A percentile compares a stretch with the other conserved stretches of the same genome.
phyloP scores from a whole-genome alignment of 2,888 invertebrate species.

The Oxyscelio sp. region DNA sequence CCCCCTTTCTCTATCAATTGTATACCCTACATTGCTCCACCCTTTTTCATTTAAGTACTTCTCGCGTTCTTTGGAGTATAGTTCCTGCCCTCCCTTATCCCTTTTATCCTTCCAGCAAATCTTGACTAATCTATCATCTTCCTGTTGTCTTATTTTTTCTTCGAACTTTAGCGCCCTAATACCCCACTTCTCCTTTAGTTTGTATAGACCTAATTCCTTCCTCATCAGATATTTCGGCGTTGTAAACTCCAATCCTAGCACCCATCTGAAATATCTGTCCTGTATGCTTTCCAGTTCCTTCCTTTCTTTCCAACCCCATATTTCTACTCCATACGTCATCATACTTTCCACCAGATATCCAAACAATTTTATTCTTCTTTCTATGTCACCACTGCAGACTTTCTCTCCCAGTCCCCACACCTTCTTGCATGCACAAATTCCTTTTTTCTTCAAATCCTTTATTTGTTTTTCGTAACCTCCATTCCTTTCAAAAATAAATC shows the following conservation, averaged over 20 bases:
- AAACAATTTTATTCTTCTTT: slow-evolving; percentile 37
- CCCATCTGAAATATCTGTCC: slow-evolving; percentile 29
- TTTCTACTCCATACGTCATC: slow-evolving; percentile 4
- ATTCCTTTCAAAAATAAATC: slow-evolving; percentile 13
- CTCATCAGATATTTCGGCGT: slow-evolving; percentile 29
- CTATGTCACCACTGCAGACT: slow-evolving; percentile 29
- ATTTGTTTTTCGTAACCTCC: slow-evolving; percentile 29
- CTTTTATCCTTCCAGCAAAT: slow-evolving; percentile 20
- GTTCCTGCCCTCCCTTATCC: background rate
- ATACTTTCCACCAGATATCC: slow-evolving; percentile 29
- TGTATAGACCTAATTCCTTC: slow-evolving; percentile 2
- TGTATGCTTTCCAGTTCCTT: slow-evolving; percentile 35
- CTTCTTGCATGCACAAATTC: slow-evolving; percentile 13
- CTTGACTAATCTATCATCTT: slow-evolving; percentile 24
- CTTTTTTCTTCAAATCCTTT: slow-evolving; percentile 43
- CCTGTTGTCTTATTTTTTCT: slow-evolving; percentile 21
- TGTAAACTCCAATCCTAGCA: slow-evolving; percentile 19
- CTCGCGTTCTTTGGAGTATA: slow-evolving; percentile 17
- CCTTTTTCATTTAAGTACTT: slow-evolving; percentile 7
- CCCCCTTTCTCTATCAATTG: slow-evolving; percentile 2
- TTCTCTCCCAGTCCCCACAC: slow-evolving; percentile 31
- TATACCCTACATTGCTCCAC: slow-evolving; percentile 5
- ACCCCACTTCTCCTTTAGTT: slow-evolving; percentile 24
- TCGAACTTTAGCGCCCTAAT: background rate
- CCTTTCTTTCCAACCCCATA: slow-evolving; percentile 34